phyloP scores from a whole-genome alignment of 2,888 invertebrate genomes.

The Cerastoderma edule region DNA sequence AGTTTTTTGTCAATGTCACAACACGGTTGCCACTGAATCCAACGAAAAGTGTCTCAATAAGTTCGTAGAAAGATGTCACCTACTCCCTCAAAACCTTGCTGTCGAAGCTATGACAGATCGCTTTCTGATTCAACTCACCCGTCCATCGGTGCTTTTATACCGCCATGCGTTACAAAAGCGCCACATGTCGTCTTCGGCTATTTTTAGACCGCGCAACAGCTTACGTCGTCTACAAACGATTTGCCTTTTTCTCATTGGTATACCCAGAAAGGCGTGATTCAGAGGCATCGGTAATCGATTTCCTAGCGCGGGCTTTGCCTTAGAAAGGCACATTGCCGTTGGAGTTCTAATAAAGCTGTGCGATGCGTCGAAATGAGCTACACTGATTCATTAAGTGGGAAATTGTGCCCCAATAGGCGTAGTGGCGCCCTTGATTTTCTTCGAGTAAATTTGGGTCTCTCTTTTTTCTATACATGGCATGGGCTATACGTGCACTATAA shows the following conservation, averaged over 20 bases:
- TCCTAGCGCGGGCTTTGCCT: neutral
- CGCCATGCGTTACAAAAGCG: constrained; percentile 13
- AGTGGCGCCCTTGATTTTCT: no score
- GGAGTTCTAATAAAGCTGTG: no score
- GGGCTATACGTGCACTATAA: no score
- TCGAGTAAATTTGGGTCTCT: no score
- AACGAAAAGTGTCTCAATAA: neutral
- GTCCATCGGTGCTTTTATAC: constrained; percentile 8
- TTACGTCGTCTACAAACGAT: constrained; percentile 2
- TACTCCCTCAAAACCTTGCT: neutral
- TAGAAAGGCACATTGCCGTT: neutral
- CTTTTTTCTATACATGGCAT: no score
- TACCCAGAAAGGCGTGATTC: neutral
- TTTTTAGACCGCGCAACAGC: constrained; percentile 21
- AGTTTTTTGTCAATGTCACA: no score
- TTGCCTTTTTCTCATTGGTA: neutral
- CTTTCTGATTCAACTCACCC: constrained; percentile 18
- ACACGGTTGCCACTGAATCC: no score
- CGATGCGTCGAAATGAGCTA: no score
- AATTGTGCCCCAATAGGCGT: no score
- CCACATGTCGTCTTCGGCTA: constrained; percentile 19
- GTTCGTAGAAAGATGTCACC: neutral
- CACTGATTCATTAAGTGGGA: no score
- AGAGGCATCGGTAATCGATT: constrained; percentile 12
- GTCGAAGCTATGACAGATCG: constrained; percentile 21